Evolutionary conservation across 2,888 invertebrate genomes (phyloP).

Genomic region (Lycophotia porphyrea): DNA sequence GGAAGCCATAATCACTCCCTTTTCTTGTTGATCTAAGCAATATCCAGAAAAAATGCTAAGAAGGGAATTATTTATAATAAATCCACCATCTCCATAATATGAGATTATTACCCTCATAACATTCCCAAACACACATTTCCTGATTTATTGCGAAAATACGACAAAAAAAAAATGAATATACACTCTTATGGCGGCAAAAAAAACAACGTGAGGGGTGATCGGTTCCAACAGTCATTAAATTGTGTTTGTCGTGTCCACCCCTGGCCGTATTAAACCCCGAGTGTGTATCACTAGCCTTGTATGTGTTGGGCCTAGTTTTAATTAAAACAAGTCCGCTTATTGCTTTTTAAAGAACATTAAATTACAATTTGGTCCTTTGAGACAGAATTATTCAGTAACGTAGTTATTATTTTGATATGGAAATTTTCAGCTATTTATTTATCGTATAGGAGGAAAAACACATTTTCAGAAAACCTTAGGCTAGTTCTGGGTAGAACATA

Average conservation of each 20-base stretch:
- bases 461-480: background rate
- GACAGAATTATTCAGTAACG: background rate
- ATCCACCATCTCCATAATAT: constrained; percentile 13
- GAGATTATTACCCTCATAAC: constrained; percentile 43
- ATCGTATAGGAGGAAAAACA: background rate
- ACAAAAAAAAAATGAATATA: constrained; percentile 17
- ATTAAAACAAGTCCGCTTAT: constrained; percentile 56
- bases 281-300: constrained; percentile 56
- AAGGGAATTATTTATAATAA: constrained; percentile 33
- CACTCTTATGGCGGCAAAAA: constrained; percentile 46
- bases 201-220: constrained; percentile 65
- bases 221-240: constrained; percentile 79
- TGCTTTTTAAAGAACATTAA: constrained; percentile 19
- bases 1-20: background rate
- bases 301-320: constrained; percentile 55
- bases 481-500: constrained; percentile 1
- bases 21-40: constrained; percentile 20
- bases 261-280: constrained; percentile 39
- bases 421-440: background rate
- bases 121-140: constrained; percentile 23
- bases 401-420: background rate
- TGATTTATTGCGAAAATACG: constrained; percentile 33
- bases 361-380: constrained; percentile 39
- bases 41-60: constrained; percentile 14
- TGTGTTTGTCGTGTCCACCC: constrained; percentile 76